Conservation (phyloP, 2,113 vertebrate species). For the Petrocephalus microphthalmus region DNA sequence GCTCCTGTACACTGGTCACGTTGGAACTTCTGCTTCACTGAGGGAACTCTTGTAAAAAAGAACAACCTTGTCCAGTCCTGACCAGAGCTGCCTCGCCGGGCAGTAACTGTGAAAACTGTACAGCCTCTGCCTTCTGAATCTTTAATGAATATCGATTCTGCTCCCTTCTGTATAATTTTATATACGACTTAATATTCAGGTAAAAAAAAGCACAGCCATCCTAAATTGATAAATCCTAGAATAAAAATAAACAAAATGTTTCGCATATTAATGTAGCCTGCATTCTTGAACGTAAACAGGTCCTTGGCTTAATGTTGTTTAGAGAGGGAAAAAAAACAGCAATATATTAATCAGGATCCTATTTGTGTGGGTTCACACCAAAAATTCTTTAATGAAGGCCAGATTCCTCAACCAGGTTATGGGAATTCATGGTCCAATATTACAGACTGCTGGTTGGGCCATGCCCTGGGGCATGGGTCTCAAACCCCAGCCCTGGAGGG, state of each 20-base stretch:
- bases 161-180: slow-evolving; percentile 20
- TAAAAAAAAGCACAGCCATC: background rate
- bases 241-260: background rate
- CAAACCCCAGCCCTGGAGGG: no score
- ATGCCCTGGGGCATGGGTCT: background rate
- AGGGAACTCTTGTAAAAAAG: background rate
- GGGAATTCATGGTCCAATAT: background rate
- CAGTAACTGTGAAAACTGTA: background rate
- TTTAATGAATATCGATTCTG: background rate
- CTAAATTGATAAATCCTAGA: slow-evolving; percentile 8
- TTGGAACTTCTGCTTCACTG: background rate
- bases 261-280: background rate
- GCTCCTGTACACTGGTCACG: background rate
- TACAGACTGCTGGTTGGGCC: background rate
- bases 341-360: background rate
- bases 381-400: background rate
- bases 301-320: no score
- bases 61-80: slow-evolving; percentile 15
- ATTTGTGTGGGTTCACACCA: background rate
- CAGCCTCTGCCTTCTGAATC: background rate
- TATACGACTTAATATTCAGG: slow-evolving; percentile 13
- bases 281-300: background rate
- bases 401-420: background rate
- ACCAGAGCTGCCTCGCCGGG: background rate
- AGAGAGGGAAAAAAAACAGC: background rate